Conservation (phyloP, 2,797 vertebrate genomes). For the Aeoliscus strigatus region DNA sequence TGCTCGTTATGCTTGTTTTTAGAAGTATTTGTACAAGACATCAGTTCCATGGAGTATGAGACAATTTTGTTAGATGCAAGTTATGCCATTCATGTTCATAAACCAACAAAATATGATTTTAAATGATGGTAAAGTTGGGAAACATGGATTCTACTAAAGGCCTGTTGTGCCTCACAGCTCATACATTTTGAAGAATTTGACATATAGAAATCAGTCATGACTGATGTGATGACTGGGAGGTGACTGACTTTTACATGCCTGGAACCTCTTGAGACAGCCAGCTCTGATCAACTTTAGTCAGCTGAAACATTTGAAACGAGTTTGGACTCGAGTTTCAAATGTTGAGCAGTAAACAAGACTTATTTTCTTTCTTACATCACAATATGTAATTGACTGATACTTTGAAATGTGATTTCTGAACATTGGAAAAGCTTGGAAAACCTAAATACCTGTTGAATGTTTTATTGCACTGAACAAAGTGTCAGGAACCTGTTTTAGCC, state of each 20-base stretch:
- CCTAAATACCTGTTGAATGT: conserved; percentile 17
- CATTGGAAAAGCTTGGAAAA: conserved; percentile 10
- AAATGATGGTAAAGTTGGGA: conserved; percentile 9
- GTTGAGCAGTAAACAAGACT: conserved; percentile 1
- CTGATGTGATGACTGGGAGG: conserved; percentile 6
- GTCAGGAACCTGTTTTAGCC: conserved; percentile 6
- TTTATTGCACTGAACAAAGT: conserved; percentile 15
- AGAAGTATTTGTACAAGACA: conserved; percentile 1
- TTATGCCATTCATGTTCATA: too few relatives aligned
- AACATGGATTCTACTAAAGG: neutral
- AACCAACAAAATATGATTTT: neutral
- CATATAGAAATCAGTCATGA: too few relatives aligned
- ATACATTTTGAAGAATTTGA: too few relatives aligned
- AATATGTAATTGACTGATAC: conserved; percentile 5
- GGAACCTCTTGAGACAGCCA: too few relatives aligned
- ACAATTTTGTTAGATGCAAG: too few relatives aligned
- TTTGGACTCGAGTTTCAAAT: conserved; percentile 3
- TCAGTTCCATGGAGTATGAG: too few relatives aligned
- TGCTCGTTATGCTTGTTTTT: too few relatives aligned
- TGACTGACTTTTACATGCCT: too few relatives aligned
- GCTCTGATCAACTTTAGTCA: conserved; percentile 1
- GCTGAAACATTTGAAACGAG: neutral
- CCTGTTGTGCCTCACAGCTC: conserved; percentile 4
- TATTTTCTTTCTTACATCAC: too few relatives aligned
- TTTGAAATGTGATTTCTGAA: conserved; percentile 20